Conservation (phyloP, 2,797 vertebrate genomes). For the Vultur gryphus region DNA sequence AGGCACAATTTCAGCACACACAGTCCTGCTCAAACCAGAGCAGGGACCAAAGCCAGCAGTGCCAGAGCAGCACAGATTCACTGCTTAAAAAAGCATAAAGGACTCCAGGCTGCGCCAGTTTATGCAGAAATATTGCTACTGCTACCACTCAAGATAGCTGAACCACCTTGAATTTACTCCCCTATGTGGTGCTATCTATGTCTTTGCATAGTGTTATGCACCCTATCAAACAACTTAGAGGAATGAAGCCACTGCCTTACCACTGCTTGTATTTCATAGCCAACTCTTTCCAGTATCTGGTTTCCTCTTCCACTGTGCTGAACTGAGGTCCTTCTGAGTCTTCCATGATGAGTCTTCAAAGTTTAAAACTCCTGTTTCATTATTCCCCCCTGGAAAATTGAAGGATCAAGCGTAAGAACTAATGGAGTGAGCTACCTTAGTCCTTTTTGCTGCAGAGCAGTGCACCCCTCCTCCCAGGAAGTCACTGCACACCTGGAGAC, state of each 20-base stretch:
- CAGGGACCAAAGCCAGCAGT: not conserved
- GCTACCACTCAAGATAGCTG: not conserved
- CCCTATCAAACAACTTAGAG: not conserved
- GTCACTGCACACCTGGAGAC: not conserved
- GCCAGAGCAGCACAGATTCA: not conserved
- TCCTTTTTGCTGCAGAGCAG: not conserved
- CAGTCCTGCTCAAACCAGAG: not conserved
- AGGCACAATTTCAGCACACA: not conserved
- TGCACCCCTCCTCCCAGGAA: not conserved
- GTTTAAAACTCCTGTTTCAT: conserved; percentile 35
- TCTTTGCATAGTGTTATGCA: not conserved
- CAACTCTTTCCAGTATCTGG: conserved; percentile 88
- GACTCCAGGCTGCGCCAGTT: not conserved
- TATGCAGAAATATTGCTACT: not conserved
- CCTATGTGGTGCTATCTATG: not conserved
- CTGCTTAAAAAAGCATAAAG: not conserved
- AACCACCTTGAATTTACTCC: not conserved
- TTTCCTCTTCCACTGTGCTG: conserved; percentile 84
- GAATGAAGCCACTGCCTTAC: conserved; percentile 64
- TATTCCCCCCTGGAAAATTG: not conserved
- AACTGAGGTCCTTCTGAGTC: conserved; percentile 73
- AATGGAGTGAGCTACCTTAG: not conserved
- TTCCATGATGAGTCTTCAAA: conserved; percentile 62
- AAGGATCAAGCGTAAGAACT: not conserved
- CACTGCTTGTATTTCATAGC: conserved; percentile 85